Percentiles rank a stretch among this genome's conserved stretches.
Conservation (phyloP, 2,888 invertebrate genomes). For the Polydrusus pterygomalis region DNA sequence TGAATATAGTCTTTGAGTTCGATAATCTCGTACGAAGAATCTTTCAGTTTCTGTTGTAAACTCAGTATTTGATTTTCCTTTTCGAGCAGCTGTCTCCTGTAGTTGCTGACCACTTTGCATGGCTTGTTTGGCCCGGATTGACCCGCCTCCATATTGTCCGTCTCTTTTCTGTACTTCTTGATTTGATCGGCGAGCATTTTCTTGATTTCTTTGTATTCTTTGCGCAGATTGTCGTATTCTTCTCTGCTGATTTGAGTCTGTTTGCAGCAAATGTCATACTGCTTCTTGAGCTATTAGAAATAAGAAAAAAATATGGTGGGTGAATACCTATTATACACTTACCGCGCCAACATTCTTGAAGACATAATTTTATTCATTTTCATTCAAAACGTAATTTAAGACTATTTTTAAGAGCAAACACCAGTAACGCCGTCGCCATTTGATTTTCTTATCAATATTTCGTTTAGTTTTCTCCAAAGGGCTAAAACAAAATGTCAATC, state of each 20-base stretch:
- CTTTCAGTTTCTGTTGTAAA: constrained; percentile 48
- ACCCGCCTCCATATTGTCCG: neutral
- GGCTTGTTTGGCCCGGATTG: neutral
- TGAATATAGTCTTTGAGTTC: constrained; percentile 54
- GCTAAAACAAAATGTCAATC: no score
- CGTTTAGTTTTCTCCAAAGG: no score
- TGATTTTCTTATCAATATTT: no score
- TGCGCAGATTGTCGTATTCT: constrained; percentile 55
- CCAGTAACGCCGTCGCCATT: no score
- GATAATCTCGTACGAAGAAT: constrained; percentile 48
- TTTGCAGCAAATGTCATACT: constrained; percentile 42
- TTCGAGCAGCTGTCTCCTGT: constrained; percentile 32
- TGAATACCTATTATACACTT: no score
- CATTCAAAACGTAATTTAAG: no score
- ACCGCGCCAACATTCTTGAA: no score
- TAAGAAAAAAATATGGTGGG: no score
- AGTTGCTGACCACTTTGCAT: constrained; percentile 8
- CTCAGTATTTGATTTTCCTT: constrained; percentile 44
- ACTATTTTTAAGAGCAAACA: no score
- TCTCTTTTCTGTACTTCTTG: constrained; percentile 41
- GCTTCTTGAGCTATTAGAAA: constrained; percentile 25
- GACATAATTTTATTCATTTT: no score
- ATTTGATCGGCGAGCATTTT: constrained; percentile 50
- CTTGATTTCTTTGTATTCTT: constrained; percentile 57
- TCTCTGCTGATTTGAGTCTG: constrained; percentile 50